phyloP scores from a whole-genome alignment of 2,888 invertebrate species.

The Cerastis leucographa region DNA sequence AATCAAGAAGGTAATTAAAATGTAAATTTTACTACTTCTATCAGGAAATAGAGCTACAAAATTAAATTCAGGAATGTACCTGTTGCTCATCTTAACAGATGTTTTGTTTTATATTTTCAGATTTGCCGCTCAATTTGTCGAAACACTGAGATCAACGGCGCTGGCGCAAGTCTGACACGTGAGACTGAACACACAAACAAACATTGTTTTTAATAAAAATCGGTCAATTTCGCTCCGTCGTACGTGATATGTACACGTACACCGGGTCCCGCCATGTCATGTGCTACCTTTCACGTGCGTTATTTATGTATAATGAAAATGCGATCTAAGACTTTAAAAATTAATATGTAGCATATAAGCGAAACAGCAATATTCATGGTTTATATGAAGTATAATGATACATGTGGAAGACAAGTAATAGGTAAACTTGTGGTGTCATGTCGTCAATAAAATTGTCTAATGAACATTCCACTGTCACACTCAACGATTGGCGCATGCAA shows the following conservation, averaged over 20 bases:
- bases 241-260: constrained; percentile 51
- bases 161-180: constrained; percentile 77
- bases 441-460: constrained; percentile 71
- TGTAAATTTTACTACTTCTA: not conserved
- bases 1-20: not conserved
- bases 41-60: constrained; percentile 11
- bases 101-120: constrained; percentile 89
- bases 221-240: constrained; percentile 65
- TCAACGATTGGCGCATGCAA: constrained; percentile 80
- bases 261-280: constrained; percentile 44
- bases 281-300: constrained; percentile 56
- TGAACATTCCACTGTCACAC: constrained; percentile 86
- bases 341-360: constrained; percentile 67
- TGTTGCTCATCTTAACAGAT: constrained; percentile 25
- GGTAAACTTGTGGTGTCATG: constrained; percentile 76
- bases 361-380: constrained; percentile 69
- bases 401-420: constrained; percentile 73
- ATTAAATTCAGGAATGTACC: not conserved
- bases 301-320: constrained; percentile 55
- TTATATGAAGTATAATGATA: constrained; percentile 54
- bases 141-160: constrained; percentile 92
- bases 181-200: constrained; percentile 81
- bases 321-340: constrained; percentile 66
- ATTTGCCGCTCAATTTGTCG: constrained; percentile 97
- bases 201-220: constrained; percentile 69